A percentile compares a stretch with the other conserved stretches of the same genome.
Evolutionary conservation across 2,797 vertebrate genomes (phyloP).

Genomic region (Scarus forsteni): DNA sequence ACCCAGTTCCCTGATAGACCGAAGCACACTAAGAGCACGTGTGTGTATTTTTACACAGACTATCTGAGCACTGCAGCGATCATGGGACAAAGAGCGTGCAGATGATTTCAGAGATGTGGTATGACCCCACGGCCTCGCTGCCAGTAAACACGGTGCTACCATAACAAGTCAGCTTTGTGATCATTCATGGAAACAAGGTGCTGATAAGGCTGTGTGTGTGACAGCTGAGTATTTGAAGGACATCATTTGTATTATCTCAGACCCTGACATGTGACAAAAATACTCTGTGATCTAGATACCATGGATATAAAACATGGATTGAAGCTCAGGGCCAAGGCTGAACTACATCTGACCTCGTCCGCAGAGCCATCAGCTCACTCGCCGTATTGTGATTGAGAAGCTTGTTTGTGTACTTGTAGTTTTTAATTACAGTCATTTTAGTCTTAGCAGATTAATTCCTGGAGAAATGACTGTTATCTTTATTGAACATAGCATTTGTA

Average conservation of each 20-base stretch:
- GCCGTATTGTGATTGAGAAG: no score
- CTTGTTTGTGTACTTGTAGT: no score
- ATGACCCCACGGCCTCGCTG: slow-evolving; percentile 54
- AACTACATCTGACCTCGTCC: slow-evolving; percentile 1
- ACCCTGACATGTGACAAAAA: slow-evolving; percentile 39
- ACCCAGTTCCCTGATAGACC: background rate
- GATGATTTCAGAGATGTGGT: slow-evolving; percentile 64
- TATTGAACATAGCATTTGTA: no score
- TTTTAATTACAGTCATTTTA: no score
- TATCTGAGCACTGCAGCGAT: slow-evolving; percentile 29
- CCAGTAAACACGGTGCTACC: slow-evolving; percentile 38
- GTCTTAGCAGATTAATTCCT: no score
- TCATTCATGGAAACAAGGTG: slow-evolving; percentile 62
- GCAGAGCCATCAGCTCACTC: no score
- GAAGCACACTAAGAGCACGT: background rate
- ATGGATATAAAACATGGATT: slow-evolving; percentile 39
- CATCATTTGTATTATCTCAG: slow-evolving; percentile 47
- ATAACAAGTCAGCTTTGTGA: slow-evolving; percentile 57
- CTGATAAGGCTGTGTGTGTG: slow-evolving; percentile 35
- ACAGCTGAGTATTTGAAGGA: slow-evolving; percentile 70
- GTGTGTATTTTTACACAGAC: slow-evolving; percentile 38
- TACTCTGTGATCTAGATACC: slow-evolving; percentile 33
- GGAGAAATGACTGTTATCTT: no score
- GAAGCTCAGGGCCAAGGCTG: slow-evolving; percentile 1
- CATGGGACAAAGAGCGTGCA: slow-evolving; percentile 37